These are phyloP conservation scores for Anticlea derivata DNA, from an alignment of 2,888 invertebrate species.

Conservation along the genomic window DNA sequence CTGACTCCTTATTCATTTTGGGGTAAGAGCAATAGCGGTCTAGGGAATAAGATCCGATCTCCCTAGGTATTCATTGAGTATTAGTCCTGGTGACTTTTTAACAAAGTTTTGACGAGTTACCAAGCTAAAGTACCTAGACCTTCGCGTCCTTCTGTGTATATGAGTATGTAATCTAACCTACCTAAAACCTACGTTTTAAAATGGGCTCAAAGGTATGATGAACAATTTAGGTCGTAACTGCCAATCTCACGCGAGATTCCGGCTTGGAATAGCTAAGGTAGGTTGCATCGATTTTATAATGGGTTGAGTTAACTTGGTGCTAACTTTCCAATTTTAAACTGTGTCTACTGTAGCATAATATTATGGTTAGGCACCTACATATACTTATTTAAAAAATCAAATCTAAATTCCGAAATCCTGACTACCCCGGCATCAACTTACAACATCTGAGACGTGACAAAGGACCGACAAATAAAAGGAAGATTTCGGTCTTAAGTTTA, in stretches of 20 bases:
- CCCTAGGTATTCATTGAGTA: not conserved
- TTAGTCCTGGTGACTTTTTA: not conserved
- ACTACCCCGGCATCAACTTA: too few species aligned
- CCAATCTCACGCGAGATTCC: conserved; percentile 57
- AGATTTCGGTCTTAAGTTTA: too few species aligned
- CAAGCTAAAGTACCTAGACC: too few species aligned
- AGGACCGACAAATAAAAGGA: too few species aligned
- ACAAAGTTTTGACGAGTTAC: not conserved
- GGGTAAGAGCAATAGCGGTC: conserved; percentile 1
- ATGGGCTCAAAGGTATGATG: conserved; percentile 12
- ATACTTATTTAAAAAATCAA: too few species aligned
- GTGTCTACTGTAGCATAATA: not conserved
- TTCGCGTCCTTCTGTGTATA: too few species aligned
- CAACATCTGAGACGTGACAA: too few species aligned
- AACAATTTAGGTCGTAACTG: conserved; percentile 38
- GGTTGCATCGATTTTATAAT: conserved; percentile 67
- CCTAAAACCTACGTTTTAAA: conserved; percentile 9
- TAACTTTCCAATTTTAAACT: conserved; percentile 2
- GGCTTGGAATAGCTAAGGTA: conserved; percentile 53
- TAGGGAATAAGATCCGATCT: not conserved
- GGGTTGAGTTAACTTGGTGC: conserved; percentile 43
- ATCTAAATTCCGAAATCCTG: too few species aligned
- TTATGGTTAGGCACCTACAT: too few species aligned
- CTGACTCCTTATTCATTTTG: conserved; percentile 26
- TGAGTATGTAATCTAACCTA: too few species aligned